These are phyloP conservation scores for Globia sparganii DNA, from an alignment of 2,888 invertebrate genomes.

Conservation along the genomic window DNA sequence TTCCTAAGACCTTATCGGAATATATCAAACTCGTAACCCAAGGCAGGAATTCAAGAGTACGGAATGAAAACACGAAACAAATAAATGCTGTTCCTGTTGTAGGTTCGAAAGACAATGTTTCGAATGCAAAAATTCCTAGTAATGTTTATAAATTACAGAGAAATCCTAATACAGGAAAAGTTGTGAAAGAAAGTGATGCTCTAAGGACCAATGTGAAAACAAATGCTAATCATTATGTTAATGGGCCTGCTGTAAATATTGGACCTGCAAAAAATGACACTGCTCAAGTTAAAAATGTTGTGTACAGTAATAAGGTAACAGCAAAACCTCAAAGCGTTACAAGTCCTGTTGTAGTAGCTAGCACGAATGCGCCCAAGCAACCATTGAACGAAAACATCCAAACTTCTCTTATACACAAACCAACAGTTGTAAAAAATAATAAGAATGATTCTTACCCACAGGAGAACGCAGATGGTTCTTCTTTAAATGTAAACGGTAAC, in stretches of 20 bases:
- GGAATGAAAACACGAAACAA: constrained; percentile 20
- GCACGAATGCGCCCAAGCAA: background rate
- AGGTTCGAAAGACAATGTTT: constrained; percentile 22
- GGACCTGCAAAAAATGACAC: background rate
- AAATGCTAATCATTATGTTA: background rate
- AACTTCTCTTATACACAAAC: background rate
- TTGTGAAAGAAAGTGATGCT: background rate
- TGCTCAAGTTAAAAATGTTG: background rate
- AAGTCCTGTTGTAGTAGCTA: background rate
- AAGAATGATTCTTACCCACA: constrained; percentile 25
- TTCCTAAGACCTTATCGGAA: constrained; percentile 28
- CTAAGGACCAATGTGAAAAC: constrained; percentile 19
- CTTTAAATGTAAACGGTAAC: constrained; percentile 8
- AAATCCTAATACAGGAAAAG: constrained; percentile 37
- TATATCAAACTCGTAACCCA: background rate
- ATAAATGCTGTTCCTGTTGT: background rate
- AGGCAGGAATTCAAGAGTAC: no score
- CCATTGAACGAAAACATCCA: constrained; percentile 10
- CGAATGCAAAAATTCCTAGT: constrained; percentile 16
- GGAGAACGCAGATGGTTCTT: constrained; percentile 30
- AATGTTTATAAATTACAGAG: constrained; percentile 4
- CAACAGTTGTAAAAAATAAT: constrained; percentile 12
- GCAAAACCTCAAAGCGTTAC: constrained; percentile 16
- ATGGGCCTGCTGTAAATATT: background rate
- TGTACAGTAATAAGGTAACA: constrained; percentile 10